Conservation (phyloP, 2,888 invertebrate species). For the Drosophila limbata region DNA sequence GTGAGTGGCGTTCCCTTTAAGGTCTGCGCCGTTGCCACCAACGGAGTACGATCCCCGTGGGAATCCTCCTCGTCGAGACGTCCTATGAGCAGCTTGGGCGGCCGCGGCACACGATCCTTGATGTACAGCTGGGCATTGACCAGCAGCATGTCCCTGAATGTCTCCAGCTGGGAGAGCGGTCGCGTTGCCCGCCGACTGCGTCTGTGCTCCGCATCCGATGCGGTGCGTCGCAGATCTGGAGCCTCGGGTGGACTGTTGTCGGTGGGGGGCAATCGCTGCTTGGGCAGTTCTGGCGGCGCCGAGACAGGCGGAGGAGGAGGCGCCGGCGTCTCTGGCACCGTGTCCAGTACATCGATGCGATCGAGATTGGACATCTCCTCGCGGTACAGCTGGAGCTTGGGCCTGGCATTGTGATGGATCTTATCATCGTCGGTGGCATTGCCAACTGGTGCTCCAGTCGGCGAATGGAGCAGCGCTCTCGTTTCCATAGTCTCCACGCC, state of each 20-base stretch:
- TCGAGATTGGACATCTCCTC: conserved; percentile 56
- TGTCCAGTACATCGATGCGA: conserved; percentile 75
- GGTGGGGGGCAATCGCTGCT: conserved; percentile 27
- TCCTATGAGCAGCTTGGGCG: conserved; percentile 85
- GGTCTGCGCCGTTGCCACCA: conserved; percentile 34
- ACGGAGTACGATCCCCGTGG: conserved; percentile 60
- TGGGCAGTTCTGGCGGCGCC: conserved; percentile 58
- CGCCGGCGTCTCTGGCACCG: conserved; percentile 86
- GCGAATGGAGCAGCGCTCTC: conserved; percentile 60
- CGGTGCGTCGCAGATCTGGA: conserved; percentile 64
- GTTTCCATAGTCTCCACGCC: conserved; percentile 62
- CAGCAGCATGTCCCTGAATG: conserved; percentile 85
- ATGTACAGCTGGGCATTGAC: conserved; percentile 87
- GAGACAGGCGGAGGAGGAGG: conserved; percentile 85
- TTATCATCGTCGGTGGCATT: conserved; percentile 83
- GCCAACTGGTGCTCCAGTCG: conserved; percentile 3
- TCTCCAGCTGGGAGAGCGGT: conserved; percentile 81
- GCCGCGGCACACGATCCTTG: conserved; percentile 86
- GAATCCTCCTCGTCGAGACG: conserved; percentile 84
- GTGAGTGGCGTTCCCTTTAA: conserved; percentile 60
- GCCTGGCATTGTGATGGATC: conserved; percentile 58
- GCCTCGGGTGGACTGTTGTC: conserved; percentile 38
- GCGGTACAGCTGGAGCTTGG: conserved; percentile 46
- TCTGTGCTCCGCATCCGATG: conserved; percentile 55
- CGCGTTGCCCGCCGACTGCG: conserved; percentile 60